Conservation (phyloP, 2,113 vertebrate genomes). For the Piaya cayana region DNA sequence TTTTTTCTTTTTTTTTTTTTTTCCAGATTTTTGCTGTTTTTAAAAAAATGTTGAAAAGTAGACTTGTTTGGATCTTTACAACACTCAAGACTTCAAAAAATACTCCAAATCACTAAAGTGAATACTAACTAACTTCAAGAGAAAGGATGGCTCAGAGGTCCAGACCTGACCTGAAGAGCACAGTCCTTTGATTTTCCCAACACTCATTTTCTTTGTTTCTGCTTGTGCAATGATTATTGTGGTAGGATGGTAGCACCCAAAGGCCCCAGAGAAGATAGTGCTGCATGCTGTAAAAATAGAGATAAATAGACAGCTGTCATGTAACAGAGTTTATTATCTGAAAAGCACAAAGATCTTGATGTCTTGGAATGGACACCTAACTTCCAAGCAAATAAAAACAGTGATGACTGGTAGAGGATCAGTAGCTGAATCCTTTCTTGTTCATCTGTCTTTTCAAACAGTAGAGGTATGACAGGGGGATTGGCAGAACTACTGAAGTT, state of each 20-base stretch:
- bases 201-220: neutral
- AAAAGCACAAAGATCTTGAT: neutral
- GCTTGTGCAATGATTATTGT: neutral
- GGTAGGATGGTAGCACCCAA: neutral
- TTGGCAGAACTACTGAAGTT: neutral
- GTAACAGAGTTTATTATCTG: neutral
- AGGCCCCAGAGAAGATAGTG: neutral
- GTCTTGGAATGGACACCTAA: neutral
- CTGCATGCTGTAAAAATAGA: neutral
- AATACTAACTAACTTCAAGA: neutral
- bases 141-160: neutral
- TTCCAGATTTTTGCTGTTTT: too few relatives aligned
- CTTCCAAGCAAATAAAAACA: neutral
- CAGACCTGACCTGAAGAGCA: neutral
- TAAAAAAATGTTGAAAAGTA: neutral
- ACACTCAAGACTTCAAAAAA: neutral
- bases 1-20: neutral
- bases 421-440: neutral
- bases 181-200: neutral
- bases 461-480: neutral
- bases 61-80: neutral
- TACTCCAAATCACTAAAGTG: neutral
- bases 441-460: neutral
- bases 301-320: neutral
- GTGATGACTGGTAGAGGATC: neutral